Evolutionary conservation across 1,140 invertebrate species (phyloP).

Genomic region (Artemia franciscana): DNA sequence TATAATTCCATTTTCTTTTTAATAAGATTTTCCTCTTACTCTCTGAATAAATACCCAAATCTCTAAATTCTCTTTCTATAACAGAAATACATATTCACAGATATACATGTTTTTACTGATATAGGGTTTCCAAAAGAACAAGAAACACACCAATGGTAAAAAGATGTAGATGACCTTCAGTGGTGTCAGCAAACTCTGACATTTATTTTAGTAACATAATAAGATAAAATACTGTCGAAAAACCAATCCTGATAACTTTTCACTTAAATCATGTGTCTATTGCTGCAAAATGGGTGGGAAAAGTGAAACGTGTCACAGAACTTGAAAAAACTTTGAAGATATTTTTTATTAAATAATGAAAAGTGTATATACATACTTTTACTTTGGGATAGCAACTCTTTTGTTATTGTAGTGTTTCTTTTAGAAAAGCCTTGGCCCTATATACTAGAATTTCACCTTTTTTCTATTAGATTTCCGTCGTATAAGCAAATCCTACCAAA

Average conservation of each 20-base stretch:
- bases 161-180: background rate
- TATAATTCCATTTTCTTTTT: background rate
- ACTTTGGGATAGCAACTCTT: background rate
- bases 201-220: background rate
- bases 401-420: no score
- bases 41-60: background rate
- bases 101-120: background rate
- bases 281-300: background rate
- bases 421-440: no score
- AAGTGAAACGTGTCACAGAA: no score
- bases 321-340: no score
- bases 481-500: no score
- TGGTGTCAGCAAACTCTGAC: background rate
- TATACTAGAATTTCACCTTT: no score
- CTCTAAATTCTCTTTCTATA: background rate
- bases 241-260: no score
- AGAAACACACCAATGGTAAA: background rate
- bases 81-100: background rate
- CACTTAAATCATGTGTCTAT: background rate
- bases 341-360: background rate
- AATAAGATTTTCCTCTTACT: background rate
- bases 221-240: background rate
- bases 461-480: no score
- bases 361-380: constrained; percentile 2
- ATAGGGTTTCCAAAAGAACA: background rate